These are phyloP conservation scores for Philopotamus ludificatus DNA, from an alignment of 1,140 invertebrate genomes.

Conservation along the genomic window DNA sequence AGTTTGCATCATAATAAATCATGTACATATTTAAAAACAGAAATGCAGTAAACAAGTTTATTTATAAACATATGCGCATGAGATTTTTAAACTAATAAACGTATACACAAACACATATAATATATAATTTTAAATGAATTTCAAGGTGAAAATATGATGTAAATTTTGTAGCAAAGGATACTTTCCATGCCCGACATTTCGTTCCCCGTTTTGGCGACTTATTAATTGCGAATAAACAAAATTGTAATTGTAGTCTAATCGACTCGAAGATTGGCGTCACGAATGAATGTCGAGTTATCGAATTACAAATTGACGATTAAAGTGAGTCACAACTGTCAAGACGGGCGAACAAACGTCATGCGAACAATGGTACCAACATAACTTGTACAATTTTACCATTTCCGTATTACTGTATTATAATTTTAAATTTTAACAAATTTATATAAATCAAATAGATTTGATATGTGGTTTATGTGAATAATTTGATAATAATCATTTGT, in stretches of 20 bases:
- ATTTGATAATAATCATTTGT: too few species aligned
- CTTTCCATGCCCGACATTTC: conserved; percentile 88
- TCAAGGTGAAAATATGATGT: not conserved
- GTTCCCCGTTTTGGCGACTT: conserved; percentile 69
- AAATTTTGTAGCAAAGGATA: conserved; percentile 65
- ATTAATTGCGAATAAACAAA: not conserved
- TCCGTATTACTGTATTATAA: not conserved
- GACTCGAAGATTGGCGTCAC: too few species aligned
- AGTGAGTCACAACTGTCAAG: conserved; percentile 23
- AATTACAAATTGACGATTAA: not conserved
- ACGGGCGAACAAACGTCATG: not conserved
- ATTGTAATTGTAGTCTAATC: not conserved
- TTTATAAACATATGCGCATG: too few species aligned
- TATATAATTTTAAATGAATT: too few species aligned
- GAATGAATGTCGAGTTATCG: not conserved
- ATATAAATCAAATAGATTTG: not conserved
- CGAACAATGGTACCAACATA: not conserved
- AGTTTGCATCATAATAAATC: too few species aligned
- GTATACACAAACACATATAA: too few species aligned
- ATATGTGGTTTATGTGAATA: too few species aligned
- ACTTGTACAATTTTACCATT: not conserved
- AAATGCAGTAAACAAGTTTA: too few species aligned
- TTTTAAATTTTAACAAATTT: not conserved
- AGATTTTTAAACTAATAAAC: too few species aligned
- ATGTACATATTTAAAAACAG: too few species aligned